A percentile compares a stretch with the other conserved stretches of the same genome.
These are phyloP conservation scores for Hoplostethus atlanticus DNA, from an alignment of 2,797 vertebrate genomes.

Conservation along the genomic window DNA sequence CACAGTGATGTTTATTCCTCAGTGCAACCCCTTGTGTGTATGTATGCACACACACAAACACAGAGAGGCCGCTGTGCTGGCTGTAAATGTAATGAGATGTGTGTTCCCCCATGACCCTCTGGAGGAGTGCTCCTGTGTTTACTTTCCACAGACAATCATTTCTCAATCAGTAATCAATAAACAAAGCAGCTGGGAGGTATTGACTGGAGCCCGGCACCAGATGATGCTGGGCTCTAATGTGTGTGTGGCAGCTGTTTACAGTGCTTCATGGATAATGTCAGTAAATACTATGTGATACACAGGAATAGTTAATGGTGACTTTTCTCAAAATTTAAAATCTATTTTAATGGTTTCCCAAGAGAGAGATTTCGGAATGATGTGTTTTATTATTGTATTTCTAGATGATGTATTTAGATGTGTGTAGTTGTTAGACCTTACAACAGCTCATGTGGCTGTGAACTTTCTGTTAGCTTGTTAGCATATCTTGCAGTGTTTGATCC, in stretches of 20 bases:
- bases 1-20: constrained; percentile 13
- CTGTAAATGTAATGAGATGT: constrained; percentile 60
- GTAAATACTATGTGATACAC: no score
- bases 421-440: neutral
- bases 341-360: no score
- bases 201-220: neutral
- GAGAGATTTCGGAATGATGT: no score
- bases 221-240: neutral
- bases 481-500: no score
- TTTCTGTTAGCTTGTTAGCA: no score
- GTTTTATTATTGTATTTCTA: neutral
- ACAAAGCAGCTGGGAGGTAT: constrained; percentile 41
- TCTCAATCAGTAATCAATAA: constrained; percentile 68
- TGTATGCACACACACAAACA: neutral
- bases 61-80: neutral
- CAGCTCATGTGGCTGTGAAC: no score
- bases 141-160: constrained; percentile 53
- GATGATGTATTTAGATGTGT: neutral
- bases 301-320: no score
- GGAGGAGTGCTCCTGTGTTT: constrained; percentile 62
- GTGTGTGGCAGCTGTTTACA: neutral
- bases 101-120: constrained; percentile 51
- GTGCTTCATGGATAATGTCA: neutral
- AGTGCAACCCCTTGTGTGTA: neutral
- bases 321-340: no score